Base-by-base conservation (phyloP, 2,888 invertebrate species). In the Perithous albicinctus region DNA sequence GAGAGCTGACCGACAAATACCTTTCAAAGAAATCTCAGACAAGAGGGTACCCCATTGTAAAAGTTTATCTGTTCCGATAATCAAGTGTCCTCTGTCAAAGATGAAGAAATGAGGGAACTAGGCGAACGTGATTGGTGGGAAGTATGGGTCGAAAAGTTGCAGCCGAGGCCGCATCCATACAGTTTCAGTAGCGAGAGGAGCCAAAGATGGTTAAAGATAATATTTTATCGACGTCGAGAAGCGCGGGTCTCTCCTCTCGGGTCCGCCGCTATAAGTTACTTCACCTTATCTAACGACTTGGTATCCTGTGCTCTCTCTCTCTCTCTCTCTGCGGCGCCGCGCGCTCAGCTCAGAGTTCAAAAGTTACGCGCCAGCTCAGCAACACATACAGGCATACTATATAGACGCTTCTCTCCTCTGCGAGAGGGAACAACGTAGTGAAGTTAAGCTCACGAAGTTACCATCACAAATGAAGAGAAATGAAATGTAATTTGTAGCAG, bases 391-490 rank as follows among this genome's bases (percentile, higher is more conserved):
- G 8, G n/a, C n/a, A n/a, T n/a, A n/a, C 43, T 23, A 8, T 12
- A 51, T 35, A 38, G 64, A 41, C 54, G 41, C 61, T 12, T 18
- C 61, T 70, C 10, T n/a, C 48, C 63, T 10, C 59, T n/a, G n/a
- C n/a, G n/a, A n/a, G 32, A 43, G 61, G 32, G 78, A 72, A 79
- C 74, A 70, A 70, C 78, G 82, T 51, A 72, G 82, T 61, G 66
- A 76, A 82, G 82, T 82, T 82, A 73, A 82, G 75, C 82, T 82
- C 75, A 72, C 82, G 67, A 76, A 82, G 82, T 82, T 82, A 82
- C 75, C 82, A 67, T 82, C 76, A 61, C 79, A 79, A 82, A 82
- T 82, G 82, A 82, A 82, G 82, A 82, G 82, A 82, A 82, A 82
- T 82, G 82, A 78, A 82, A 82, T 73, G 78, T 79, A 82, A 82